Conservation (phyloP, 2,888 invertebrate genomes). For the Ichneumoninae sp. region DNA sequence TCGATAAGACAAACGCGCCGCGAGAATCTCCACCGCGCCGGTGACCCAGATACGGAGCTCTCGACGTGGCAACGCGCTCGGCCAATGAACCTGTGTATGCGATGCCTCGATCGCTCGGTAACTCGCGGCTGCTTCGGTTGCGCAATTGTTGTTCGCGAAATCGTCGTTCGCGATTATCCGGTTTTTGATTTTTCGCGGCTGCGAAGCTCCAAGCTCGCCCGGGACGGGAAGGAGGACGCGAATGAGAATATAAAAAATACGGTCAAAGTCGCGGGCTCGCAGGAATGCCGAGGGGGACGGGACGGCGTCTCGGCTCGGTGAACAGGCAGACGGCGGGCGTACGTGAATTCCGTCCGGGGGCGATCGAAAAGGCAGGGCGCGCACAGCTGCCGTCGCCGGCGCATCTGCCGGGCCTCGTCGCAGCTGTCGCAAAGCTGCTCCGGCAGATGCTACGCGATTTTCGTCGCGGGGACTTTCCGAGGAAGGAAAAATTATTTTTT, state of each 20-base stretch:
- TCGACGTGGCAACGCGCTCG: slow-evolving; percentile 47
- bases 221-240: background rate
- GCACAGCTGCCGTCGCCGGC: slow-evolving; percentile 69
- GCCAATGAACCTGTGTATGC: slow-evolving; percentile 35
- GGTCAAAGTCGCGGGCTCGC: background rate
- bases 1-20: slow-evolving; percentile 18
- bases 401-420: slow-evolving; percentile 76
- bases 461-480: background rate
- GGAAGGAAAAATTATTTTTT: background rate
- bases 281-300: background rate
- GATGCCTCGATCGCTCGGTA: slow-evolving; percentile 8
- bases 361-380: background rate
- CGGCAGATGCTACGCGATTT: slow-evolving; percentile 54
- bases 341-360: slow-evolving; percentile 20
- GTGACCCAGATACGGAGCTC: slow-evolving; percentile 57
- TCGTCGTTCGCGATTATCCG: slow-evolving; percentile 21
- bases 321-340: background rate
- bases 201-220: background rate
- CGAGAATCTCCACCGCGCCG: slow-evolving; percentile 58
- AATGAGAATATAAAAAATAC: background rate
- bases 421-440: slow-evolving; percentile 78
- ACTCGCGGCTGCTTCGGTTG: slow-evolving; percentile 49
- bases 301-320: background rate
- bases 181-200: background rate
- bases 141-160: slow-evolving; percentile 64